phyloP scores from a whole-genome alignment of 1,140 invertebrate genomes.

The Dendrolimus punctatus region DNA sequence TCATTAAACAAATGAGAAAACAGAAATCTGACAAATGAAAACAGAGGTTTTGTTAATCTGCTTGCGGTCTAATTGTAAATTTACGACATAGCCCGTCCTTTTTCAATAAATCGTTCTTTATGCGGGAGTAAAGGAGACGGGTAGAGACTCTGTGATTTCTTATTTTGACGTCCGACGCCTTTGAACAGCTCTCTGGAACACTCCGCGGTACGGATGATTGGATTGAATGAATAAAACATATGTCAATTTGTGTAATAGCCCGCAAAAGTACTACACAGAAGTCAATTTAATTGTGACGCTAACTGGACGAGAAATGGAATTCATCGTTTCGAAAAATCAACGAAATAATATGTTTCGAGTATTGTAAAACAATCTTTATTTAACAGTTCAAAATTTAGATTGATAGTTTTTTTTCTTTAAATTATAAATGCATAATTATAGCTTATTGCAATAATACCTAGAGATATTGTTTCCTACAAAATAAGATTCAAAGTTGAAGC shows the following conservation, averaged over 20 bases:
- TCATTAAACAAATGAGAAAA: no score
- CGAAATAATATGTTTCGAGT: no score
- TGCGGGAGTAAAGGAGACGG: slow-evolving; percentile 15
- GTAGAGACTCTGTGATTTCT: slow-evolving; percentile 19
- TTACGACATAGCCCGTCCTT: slow-evolving; percentile 11
- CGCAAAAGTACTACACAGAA: slow-evolving; percentile 47
- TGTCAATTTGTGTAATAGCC: slow-evolving; percentile 59
- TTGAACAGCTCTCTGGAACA: slow-evolving; percentile 32
- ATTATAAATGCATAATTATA: no score
- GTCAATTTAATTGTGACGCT: slow-evolving; percentile 30
- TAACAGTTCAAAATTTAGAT: no score
- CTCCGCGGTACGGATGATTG: slow-evolving; percentile 50
- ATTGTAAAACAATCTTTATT: no score
- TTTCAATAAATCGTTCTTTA: slow-evolving; percentile 5
- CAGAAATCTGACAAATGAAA: slow-evolving; percentile 18
- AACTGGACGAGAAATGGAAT: neutral
- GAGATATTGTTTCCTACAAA: no score
- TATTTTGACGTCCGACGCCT: slow-evolving; percentile 42
- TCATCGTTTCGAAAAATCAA: no score
- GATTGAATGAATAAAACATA: slow-evolving; percentile 63
- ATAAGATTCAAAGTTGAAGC: no score
- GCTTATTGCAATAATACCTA: no score
- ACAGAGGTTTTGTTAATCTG: slow-evolving; percentile 47
- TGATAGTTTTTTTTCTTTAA: no score
- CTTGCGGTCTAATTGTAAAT: slow-evolving; percentile 29